Percentiles rank a stretch among this genome's conserved stretches.
Conservation (phyloP, 1,140 invertebrate genomes). For the Venustaconcha ellipsiformis region DNA sequence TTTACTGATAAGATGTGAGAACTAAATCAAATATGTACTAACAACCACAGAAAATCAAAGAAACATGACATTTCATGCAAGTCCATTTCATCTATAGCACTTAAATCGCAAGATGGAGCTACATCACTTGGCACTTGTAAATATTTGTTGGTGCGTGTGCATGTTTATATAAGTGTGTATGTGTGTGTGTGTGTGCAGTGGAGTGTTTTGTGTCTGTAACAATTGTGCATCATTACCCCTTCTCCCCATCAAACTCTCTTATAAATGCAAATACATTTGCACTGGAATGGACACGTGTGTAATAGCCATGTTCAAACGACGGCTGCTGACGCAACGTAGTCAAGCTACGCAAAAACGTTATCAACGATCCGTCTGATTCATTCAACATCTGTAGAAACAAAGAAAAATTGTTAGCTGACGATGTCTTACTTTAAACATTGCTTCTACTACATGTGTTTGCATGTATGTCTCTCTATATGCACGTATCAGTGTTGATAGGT, state of each 20-base stretch:
- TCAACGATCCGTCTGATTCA: slow-evolving; percentile 25
- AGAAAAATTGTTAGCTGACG: background rate
- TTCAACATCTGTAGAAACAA: background rate
- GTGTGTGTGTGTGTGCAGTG: too few relatives aligned
- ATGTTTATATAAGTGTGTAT: too few relatives aligned
- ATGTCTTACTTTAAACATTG: background rate
- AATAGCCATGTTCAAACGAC: slow-evolving; percentile 56
- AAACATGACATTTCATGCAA: too few relatives aligned
- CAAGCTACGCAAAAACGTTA: slow-evolving; percentile 52
- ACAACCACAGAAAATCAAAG: too few relatives aligned
- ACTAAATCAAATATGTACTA: too few relatives aligned
- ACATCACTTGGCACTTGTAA: too few relatives aligned
- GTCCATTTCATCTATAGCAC: too few relatives aligned
- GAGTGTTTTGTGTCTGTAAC: too few relatives aligned
- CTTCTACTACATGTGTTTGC: background rate
- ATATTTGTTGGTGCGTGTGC: too few relatives aligned
- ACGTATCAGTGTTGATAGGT: background rate
- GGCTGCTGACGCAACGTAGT: slow-evolving; percentile 44
- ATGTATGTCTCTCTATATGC: background rate
- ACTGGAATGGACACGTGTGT: slow-evolving; percentile 29
- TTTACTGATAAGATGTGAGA: too few relatives aligned
- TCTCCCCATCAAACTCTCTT: slow-evolving; percentile 66
- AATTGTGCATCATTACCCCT: slow-evolving; percentile 35
- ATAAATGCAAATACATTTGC: slow-evolving; percentile 56
- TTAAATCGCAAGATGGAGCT: too few relatives aligned